These are phyloP conservation scores for Natator depressus DNA, from an alignment of 2,113 vertebrate species.

Conservation along the genomic window DNA sequence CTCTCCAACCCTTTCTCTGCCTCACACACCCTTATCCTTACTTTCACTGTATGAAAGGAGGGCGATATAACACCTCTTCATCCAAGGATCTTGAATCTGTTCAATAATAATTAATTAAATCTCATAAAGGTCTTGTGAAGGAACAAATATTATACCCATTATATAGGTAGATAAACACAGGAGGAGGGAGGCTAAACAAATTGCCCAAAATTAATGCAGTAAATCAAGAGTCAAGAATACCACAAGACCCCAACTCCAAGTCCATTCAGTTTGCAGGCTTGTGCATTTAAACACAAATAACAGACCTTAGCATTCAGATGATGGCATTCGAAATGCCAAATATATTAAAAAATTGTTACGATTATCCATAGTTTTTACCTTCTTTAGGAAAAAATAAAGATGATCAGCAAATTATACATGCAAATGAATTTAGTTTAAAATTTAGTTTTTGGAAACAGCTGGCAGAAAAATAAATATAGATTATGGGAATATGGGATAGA, in stretches of 20 bases:
- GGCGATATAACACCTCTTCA: too few relatives aligned
- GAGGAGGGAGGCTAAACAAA: too few relatives aligned
- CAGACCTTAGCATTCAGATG: rapidly evolving
- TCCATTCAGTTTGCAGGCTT: rapidly evolving
- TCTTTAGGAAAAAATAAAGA: background rate
- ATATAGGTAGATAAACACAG: too few relatives aligned
- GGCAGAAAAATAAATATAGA: background rate
- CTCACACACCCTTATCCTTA: background rate
- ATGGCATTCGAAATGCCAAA: background rate
- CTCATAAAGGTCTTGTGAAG: background rate
- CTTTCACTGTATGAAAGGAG: background rate
- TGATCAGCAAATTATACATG: rapidly evolving
- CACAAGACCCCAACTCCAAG: rapidly evolving
- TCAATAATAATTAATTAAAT: background rate
- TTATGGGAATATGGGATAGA: background rate
- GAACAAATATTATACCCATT: too few relatives aligned
- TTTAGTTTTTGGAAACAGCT: background rate
- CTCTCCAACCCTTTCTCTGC: background rate
- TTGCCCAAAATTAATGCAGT: too few relatives aligned
- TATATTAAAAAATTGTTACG: background rate
- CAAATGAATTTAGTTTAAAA: background rate
- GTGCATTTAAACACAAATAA: background rate
- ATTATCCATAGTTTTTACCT: rapidly evolving
- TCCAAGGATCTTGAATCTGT: too few relatives aligned
- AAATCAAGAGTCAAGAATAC: background rate